Conservation (phyloP, 2,797 vertebrate genomes). For the Hozukius guyotensis region DNA sequence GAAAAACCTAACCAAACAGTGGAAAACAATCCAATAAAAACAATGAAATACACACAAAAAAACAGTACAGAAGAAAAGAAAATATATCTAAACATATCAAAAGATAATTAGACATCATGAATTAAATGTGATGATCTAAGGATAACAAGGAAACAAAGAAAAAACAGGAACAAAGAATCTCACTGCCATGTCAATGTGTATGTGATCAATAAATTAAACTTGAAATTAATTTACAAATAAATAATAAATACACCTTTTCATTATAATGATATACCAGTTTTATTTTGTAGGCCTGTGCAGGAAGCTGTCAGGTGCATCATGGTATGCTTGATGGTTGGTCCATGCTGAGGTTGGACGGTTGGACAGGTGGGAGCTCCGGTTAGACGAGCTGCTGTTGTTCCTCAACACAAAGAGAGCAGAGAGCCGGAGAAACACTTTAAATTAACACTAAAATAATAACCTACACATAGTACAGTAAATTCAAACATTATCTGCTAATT, state of each 20-base stretch:
- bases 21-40: too few relatives aligned
- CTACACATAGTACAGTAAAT: fast-evolving
- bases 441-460: fast-evolving
- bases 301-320: not conserved
- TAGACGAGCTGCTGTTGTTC: conserved; percentile 57
- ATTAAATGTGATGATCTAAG: too few relatives aligned
- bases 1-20: too few relatives aligned
- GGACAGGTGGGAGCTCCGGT: conserved; percentile 73
- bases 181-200: too few relatives aligned
- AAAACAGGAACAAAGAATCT: too few relatives aligned
- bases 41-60: too few relatives aligned
- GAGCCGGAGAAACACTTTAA: not conserved
- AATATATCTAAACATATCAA: too few relatives aligned
- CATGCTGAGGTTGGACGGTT: not conserved
- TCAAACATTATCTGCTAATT: not conserved
- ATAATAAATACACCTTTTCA: too few relatives aligned
- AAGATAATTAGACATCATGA: too few relatives aligned
- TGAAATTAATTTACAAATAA: not conserved
- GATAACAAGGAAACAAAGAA: too few relatives aligned
- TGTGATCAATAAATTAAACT: too few relatives aligned
- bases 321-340: not conserved
- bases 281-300: conserved; percentile 30
- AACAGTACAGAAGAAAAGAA: too few relatives aligned
- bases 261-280: not conserved
- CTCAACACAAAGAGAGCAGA: conserved; percentile 7